Evolutionary conservation across 1,140 invertebrate species (phyloP), one percentile per base, ranked within the genome.

Genomic region (Globodera rostochiensis): DNA sequence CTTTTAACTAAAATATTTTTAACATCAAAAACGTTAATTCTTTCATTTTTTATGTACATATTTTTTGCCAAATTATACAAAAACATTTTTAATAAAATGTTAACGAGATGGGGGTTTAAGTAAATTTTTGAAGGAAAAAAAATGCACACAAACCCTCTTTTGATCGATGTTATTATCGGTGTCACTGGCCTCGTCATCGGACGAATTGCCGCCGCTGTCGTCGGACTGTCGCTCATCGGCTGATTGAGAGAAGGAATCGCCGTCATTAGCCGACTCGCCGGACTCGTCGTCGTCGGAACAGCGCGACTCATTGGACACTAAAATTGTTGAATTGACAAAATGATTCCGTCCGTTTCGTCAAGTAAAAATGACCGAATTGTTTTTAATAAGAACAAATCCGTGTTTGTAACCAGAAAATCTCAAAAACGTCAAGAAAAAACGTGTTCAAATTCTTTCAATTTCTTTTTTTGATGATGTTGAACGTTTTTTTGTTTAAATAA

Each of bases 391-490:
- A 13, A 6, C 15, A 64, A 5, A 19, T 36, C 2, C 36, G 36
- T 36, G 36, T 36, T 36, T 1, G 36, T 36, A 53, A 53, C 50
- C 7, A 0, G 11, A 13, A 53, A 53, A 53, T 9, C 7, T 9
- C 4, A 53, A 53, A 53, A 53, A 0, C 7, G 15, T 66, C 7
- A 46, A 74, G 19, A 21, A 21, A 13, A 66, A 21, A 74, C 4
- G 6, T 8, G 9, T 7, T 13, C n/a, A 74, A 74, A 25, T 74
- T 74, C n/a, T 25, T 74, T 74, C n/a, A 21, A 7, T 4, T 66
- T 74, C 7, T n/a, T 74, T 74, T 53, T 78, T 2, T 6, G 13
- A 78, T 5, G 74, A 47, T 78, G 79, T 6, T 25, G 36, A 66
- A 53, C 9, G 13, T 21, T 11, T 46, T 79, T 79, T n/a, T 36